These are phyloP conservation scores for Eilema caniola DNA, from an alignment of 2,888 invertebrate species.

Conservation along the genomic window DNA sequence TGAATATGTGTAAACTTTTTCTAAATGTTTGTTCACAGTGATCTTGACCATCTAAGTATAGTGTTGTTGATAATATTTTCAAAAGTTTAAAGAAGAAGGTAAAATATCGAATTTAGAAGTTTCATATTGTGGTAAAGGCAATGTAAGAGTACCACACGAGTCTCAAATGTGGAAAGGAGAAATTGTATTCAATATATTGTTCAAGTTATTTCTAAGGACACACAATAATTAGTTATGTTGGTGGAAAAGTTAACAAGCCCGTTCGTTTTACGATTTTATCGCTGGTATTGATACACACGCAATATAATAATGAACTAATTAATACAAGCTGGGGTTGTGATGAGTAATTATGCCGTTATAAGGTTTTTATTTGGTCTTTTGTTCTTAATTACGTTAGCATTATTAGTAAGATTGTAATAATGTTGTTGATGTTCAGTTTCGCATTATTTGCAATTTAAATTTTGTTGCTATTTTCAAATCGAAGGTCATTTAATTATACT, in stretches of 20 bases:
- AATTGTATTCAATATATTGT: background rate
- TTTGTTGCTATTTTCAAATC: background rate
- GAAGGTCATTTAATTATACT: background rate
- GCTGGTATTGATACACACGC: slow-evolving; percentile 30
- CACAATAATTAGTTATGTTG: background rate
- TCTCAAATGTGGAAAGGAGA: background rate
- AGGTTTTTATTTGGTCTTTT: background rate
- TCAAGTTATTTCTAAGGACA: background rate
- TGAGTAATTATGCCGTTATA: slow-evolving; percentile 12
- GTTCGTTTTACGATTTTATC: background rate
- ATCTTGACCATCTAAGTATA: no score
- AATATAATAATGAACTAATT: slow-evolving; percentile 37
- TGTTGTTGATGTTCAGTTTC: background rate
- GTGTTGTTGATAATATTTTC: background rate
- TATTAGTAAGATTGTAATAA: background rate
- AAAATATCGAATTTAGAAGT: background rate
- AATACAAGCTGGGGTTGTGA: slow-evolving; percentile 37
- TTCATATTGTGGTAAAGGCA: background rate
- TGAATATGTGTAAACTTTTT: no score
- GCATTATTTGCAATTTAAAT: background rate
- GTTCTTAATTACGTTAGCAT: slow-evolving; percentile 2
- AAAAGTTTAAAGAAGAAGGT: background rate
- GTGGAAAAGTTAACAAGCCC: background rate
- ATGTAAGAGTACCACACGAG: background rate
- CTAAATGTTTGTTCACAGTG: no score